Evolutionary conservation across 2,113 vertebrate species (phyloP), one percentile per base, ranked within the genome.

Genomic region (Tenebrosternarchus preto): DNA sequence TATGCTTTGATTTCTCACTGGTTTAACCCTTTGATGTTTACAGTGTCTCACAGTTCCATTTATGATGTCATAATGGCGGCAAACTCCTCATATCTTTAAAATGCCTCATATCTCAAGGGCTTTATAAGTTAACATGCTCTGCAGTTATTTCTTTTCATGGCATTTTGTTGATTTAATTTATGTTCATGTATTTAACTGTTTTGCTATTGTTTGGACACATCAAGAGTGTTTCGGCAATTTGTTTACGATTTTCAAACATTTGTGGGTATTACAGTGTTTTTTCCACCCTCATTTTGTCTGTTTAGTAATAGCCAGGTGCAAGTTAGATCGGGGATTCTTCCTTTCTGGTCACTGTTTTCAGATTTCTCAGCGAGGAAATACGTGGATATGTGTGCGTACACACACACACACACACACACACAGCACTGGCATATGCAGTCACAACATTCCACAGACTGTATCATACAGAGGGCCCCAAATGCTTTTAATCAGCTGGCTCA

Each of bases 401-500:
- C 56, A 75, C 56, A 75, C 29, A 33, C 39, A 63, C 75, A 56
- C 75, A 66, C 64, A 77, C 63, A 39, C 75, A 77, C 75, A 75
- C 82, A 76, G 82, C 82, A 20, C 82, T 87, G 88, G 87, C 61
- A 27, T 75, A 78, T 84, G 88, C 86, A 84, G 85, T 90, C 88
- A 69, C 89, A 31, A 83, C 92, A 92, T 93, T 93, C 92, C 90
- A 85, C 87, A 84, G 88, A 81, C 83, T 83, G 61, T 90, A 91
- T 92, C 90, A 91, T 90, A 91, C 91, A 56, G 77, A 85, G 77
- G 84, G 88, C 82, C 87, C 86, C 89, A 87, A 92, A 90, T 92
- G 91, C 89, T 92, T 93, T 90, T 89, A 92, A 92, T 93, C 90
- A 92, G 88, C 31, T 73, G 87, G 92, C 90, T 93, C 92, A 92